Evolutionary conservation across 2,888 invertebrate species (phyloP).

Genomic region (Oxycera nigricornis): DNA sequence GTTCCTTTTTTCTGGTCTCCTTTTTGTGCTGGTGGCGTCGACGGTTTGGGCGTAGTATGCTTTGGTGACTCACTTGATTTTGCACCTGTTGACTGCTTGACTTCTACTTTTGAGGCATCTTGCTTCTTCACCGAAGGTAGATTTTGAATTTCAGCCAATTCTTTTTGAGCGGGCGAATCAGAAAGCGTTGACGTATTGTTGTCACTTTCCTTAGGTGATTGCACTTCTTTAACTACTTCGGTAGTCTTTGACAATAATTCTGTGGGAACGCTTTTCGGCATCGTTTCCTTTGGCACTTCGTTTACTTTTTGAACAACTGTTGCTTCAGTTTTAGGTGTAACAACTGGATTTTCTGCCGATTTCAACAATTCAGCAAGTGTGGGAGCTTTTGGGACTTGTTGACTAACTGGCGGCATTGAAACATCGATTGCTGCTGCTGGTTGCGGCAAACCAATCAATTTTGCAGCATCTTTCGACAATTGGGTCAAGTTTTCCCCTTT

Average conservation of each 20-base stretch:
- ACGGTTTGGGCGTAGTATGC: conserved; percentile 42
- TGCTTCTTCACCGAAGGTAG: conserved; percentile 69
- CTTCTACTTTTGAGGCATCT: conserved; percentile 71
- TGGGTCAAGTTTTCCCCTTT: too few species aligned
- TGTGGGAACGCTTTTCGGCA: conserved; percentile 73
- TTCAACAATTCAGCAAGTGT: conserved; percentile 72
- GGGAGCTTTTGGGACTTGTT: background rate
- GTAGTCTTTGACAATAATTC: conserved; percentile 86
- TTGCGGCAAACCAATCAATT: background rate
- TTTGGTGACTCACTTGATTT: conserved; percentile 71
- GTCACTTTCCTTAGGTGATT: conserved; percentile 49
- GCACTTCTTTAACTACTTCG: conserved; percentile 47
- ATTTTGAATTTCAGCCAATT: conserved; percentile 64
- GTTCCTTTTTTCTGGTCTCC: conserved; percentile 26
- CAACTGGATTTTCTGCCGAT: background rate
- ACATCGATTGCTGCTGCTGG: background rate
- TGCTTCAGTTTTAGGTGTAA: conserved; percentile 55
- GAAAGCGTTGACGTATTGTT: conserved; percentile 54
- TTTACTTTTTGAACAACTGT: background rate
- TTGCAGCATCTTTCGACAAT: background rate
- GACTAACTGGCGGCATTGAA: background rate
- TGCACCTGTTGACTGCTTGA: conserved; percentile 86
- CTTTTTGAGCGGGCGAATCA: conserved; percentile 61
- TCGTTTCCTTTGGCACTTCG: conserved; percentile 75
- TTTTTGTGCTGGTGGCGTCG: conserved; percentile 50